phyloP scores from a whole-genome alignment of 2,797 vertebrate genomes.

The Sternotherus odoratus region DNA sequence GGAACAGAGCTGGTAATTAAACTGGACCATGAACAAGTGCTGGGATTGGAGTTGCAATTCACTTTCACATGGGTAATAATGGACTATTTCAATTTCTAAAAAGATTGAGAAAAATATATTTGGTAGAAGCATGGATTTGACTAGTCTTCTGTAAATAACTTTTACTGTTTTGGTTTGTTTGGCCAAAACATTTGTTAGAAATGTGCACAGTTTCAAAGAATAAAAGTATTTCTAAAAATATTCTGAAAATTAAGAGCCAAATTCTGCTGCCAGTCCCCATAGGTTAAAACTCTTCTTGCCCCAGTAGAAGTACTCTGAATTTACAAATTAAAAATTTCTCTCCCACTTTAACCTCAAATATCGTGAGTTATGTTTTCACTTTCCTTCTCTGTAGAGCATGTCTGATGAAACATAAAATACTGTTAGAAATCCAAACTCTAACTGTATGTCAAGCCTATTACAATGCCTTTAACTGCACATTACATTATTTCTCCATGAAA shows the following conservation, averaged over 20 bases:
- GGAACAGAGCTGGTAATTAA: background rate
- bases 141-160: background rate
- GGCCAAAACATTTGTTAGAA: background rate
- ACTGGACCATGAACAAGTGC: background rate
- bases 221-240: background rate
- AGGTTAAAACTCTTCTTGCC: background rate
- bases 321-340: background rate
- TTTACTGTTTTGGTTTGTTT: background rate
- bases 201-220: background rate
- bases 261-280: background rate
- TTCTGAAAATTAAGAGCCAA: background rate
- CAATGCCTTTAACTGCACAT: background rate
- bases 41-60: background rate
- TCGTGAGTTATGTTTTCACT: background rate
- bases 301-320: background rate
- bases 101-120: background rate
- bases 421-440: background rate
- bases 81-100: background rate
- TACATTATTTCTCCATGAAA: background rate
- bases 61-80: background rate
- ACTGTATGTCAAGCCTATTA: background rate
- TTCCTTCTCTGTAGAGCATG: background rate
- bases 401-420: background rate
- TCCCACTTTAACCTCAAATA: background rate
- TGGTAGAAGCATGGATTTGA: background rate